Percentiles rank a stretch among this genome's conserved stretches.
Conservation (phyloP, 2,797 vertebrate species). For the Hemitrygon akajei region DNA sequence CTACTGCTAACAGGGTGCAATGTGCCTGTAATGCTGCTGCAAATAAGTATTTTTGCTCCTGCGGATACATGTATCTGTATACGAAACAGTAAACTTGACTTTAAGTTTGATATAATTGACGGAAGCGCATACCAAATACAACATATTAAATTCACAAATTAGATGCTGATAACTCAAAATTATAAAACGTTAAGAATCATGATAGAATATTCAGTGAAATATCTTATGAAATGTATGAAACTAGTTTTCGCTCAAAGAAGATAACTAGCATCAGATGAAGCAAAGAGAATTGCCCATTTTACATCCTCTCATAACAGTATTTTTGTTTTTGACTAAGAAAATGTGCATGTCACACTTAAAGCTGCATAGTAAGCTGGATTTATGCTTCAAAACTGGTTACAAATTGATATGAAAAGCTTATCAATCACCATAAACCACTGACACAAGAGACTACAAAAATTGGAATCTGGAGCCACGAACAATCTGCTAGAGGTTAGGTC, state of each 20-base stretch:
- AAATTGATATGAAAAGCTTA: neutral
- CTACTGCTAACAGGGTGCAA: too few species aligned
- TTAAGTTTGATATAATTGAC: neutral
- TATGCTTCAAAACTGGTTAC: too few species aligned
- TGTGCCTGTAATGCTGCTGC: too few species aligned
- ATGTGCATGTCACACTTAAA: too few species aligned
- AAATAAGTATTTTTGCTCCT: too few species aligned
- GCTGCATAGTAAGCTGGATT: neutral
- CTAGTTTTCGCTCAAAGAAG: neutral
- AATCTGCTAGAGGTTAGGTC: too few species aligned
- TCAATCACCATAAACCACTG: neutral
- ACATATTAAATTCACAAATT: neutral
- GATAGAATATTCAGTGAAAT: neutral
- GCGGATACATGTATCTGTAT: too few species aligned
- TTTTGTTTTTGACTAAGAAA: neutral
- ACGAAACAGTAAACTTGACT: too few species aligned
- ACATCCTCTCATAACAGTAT: neutral
- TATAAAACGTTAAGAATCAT: neutral
- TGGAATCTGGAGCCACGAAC: too few species aligned
- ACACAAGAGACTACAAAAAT: neutral
- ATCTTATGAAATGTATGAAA: neutral
- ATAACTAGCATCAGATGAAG: neutral
- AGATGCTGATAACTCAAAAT: neutral
- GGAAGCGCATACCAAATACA: neutral
- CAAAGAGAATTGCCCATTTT: neutral